phyloP scores from a whole-genome alignment of 30 jellyfish, hydroid and myxozoan species.

The Aurelia sp. region DNA sequence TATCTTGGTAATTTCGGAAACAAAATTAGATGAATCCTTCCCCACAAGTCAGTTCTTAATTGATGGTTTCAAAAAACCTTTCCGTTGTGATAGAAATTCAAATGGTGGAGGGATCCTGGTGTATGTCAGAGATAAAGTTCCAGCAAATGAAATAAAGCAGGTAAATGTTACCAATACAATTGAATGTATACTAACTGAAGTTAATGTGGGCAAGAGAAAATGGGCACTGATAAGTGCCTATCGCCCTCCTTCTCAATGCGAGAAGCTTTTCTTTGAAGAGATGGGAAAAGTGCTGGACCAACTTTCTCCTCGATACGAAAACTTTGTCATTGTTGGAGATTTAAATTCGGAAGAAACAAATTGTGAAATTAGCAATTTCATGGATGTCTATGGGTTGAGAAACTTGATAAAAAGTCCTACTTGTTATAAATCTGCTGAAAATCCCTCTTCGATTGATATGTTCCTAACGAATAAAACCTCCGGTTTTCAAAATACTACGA shows the following conservation, averaged over 20 bases:
- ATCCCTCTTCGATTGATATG: no score
- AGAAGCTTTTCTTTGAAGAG: background rate
- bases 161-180: background rate
- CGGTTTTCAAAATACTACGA: no score
- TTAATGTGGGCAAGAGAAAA: slow-evolving; percentile 8
- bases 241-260: background rate
- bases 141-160: background rate
- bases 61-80: slow-evolving; percentile 10
- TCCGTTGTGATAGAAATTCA: slow-evolving; percentile 19
- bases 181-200: background rate
- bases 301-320: no score
- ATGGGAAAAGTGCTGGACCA: background rate
- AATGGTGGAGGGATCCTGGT: background rate
- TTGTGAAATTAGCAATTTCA: no score
- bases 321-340: no score
- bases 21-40: slow-evolving; percentile 10
- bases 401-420: no score
- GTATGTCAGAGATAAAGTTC: slow-evolving; percentile 8
- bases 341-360: no score
- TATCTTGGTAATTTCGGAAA: background rate
- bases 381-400: no score
- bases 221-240: slow-evolving; percentile 12
- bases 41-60: slow-evolving; percentile 2
- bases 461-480: no score
- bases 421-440: no score